phyloP scores from a whole-genome alignment of 2,888 invertebrate genomes.

The Sminthurides aquaticus region DNA sequence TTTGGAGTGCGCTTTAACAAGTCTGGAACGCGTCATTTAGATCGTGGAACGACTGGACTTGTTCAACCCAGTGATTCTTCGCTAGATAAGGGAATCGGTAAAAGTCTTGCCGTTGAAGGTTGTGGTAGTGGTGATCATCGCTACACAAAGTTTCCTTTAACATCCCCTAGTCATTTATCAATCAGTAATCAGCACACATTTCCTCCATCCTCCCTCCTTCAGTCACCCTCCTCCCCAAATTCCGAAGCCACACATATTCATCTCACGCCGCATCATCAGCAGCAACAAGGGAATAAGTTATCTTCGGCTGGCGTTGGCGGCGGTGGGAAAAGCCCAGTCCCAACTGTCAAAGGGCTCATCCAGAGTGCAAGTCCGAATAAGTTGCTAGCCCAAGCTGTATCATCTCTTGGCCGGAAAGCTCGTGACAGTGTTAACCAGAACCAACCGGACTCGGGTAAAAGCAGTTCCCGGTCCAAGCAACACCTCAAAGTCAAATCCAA shows the following conservation, averaged over 20 bases:
- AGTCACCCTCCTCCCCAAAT: constrained; percentile 28
- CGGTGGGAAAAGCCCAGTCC: constrained; percentile 35
- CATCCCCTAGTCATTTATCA: constrained; percentile 11
- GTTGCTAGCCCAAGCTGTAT: constrained; percentile 36
- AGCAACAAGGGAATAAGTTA: constrained; percentile 29
- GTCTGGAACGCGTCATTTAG: constrained; percentile 39
- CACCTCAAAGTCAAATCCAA: constrained; percentile 42
- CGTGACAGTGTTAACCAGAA: too few relatives aligned
- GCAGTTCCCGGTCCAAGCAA: constrained; percentile 9
- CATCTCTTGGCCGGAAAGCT: constrained; percentile 36
- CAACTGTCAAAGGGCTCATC: constrained; percentile 18
- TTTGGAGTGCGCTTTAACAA: constrained; percentile 36
- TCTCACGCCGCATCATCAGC: constrained; percentile 39
- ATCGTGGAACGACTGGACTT: constrained; percentile 18
- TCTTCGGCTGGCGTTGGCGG: constrained; percentile 40
- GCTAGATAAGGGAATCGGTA: constrained; percentile 1
- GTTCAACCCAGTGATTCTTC: not conserved
- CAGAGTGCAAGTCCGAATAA: constrained; percentile 23
- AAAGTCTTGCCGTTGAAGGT: not conserved
- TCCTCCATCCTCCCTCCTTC: constrained; percentile 21
- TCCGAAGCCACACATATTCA: constrained; percentile 41
- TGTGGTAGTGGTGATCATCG: constrained; percentile 24
- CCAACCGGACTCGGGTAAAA: not conserved
- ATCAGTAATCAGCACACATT: not conserved
- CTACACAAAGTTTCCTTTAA: constrained; percentile 41